Conservation (phyloP, 2,888 invertebrate genomes). For the Xestia c-nigrum region DNA sequence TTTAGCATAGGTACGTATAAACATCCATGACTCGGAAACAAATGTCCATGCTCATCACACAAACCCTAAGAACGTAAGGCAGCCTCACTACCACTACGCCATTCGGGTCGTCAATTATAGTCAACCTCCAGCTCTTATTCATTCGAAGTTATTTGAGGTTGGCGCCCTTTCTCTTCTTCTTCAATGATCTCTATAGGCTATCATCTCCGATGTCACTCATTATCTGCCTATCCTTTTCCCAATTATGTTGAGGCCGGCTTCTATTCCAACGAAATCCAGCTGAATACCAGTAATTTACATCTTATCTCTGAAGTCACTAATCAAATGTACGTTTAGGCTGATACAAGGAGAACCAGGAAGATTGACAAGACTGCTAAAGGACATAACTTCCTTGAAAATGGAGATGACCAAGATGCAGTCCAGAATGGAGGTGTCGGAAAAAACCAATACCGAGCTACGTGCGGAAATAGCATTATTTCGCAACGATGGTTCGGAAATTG, state of each 20-base stretch:
- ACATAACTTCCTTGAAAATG: no score
- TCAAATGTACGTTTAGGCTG: neutral
- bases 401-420: no score
- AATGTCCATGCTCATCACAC: no score
- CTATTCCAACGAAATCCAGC: neutral
- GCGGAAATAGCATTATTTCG: no score
- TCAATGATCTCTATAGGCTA: neutral
- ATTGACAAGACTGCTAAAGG: no score
- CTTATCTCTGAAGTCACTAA: neutral
- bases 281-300: neutral
- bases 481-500: no score
- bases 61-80: no score
- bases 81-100: no score
- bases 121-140: neutral
- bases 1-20: no score
- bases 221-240: neutral
- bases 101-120: neutral
- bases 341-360: neutral
- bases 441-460: no score
- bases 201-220: neutral
- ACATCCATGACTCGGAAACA: no score
- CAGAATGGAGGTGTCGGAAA: no score
- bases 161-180: neutral
- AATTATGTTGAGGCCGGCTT: neutral
- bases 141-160: neutral